phyloP scores from a whole-genome alignment of 2,888 invertebrate genomes.

The Lepidocyrtoides sp. region DNA sequence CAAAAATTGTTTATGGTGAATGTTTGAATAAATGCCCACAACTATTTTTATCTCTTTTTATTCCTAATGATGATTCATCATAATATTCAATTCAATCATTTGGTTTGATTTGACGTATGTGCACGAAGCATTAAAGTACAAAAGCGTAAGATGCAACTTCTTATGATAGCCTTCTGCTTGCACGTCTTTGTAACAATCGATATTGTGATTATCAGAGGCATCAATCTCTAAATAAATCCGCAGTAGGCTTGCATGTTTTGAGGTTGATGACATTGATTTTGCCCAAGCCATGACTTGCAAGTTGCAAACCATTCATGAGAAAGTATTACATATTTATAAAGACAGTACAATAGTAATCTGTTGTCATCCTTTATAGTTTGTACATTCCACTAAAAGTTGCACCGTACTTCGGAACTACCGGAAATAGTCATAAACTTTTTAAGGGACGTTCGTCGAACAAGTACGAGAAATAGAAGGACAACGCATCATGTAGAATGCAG shows the following conservation, averaged over 20 bases:
- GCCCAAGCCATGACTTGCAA: conserved; percentile 1
- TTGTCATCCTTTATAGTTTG: neutral
- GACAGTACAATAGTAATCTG: too few species aligned
- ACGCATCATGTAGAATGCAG: too few species aligned
- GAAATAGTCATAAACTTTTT: neutral
- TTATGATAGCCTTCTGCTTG: neutral
- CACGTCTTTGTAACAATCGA: conserved; percentile 1
- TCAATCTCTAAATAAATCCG: conserved; percentile 26
- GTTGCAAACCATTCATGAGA: neutral
- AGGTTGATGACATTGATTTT: conserved; percentile 67
- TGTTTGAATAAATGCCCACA: conserved; percentile 16
- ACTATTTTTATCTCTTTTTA: conserved; percentile 30
- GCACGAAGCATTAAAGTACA: conserved; percentile 33
- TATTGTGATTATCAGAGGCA: conserved; percentile 18
- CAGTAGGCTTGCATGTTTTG: neutral
- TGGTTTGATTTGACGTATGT: conserved; percentile 67
- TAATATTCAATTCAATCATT: conserved; percentile 71
- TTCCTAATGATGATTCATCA: conserved; percentile 61
- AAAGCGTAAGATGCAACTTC: neutral
- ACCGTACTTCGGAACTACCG: conserved; percentile 14
- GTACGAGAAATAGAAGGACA: too few species aligned
- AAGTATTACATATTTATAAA: too few species aligned
- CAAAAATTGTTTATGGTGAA: conserved; percentile 19
- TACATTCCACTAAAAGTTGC: too few species aligned
- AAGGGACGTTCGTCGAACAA: neutral